These are phyloP conservation scores for Ciona savignyi DNA, from an alignment of 23 tunicate genomes.

Conservation along the genomic window DNA sequence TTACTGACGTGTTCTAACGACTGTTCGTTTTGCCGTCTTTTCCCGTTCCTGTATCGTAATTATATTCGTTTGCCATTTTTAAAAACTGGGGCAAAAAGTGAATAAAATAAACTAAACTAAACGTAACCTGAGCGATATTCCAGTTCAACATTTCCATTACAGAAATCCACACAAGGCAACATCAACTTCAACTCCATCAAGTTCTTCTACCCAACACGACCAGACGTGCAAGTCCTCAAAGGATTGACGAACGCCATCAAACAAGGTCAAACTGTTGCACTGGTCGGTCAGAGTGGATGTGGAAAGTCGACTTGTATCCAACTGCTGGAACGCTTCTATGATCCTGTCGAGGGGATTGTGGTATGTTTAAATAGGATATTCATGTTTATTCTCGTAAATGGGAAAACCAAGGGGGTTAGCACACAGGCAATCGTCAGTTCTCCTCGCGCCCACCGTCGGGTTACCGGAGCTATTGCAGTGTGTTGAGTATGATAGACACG, in stretches of 20 bases:
- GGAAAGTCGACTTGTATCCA: conserved; percentile 68
- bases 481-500: no score
- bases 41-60: no score
- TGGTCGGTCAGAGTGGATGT: conserved; percentile 67
- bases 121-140: not conserved
- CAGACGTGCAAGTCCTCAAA: conserved; percentile 36
- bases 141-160: not conserved
- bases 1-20: no score
- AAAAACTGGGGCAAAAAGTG: not conserved
- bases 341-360: conserved; percentile 29
- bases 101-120: no score
- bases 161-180: conserved; percentile 2
- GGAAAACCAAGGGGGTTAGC: no score
- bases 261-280: conserved; percentile 66
- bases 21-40: no score
- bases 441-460: no score
- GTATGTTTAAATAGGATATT: conserved; percentile 11
- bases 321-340: conserved; percentile 57
- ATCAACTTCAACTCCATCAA: conserved; percentile 19
- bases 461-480: no score
- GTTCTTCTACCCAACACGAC: conserved; percentile 58
- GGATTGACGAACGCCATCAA: conserved; percentile 10
- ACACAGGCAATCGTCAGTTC: no score
- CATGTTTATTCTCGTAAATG: no score
- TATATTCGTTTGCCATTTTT: no score